phyloP scores from a whole-genome alignment of 2,888 invertebrate species.

The Chrysotoxum bicinctum region DNA sequence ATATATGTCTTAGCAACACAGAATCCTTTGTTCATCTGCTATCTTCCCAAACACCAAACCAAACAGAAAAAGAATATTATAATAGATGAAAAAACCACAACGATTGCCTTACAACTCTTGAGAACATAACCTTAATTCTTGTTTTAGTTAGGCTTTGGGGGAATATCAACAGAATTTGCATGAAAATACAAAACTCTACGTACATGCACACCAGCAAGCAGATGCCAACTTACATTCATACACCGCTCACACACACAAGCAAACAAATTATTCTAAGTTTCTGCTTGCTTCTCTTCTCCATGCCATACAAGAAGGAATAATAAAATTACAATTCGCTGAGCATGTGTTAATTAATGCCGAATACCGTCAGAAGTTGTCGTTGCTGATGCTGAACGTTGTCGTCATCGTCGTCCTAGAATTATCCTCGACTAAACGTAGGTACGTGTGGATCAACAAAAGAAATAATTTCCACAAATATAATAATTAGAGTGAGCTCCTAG shows the following conservation, averaged over 20 bases:
- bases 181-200: constrained; percentile 43
- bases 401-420: constrained; percentile 57
- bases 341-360: constrained; percentile 80
- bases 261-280: constrained; percentile 1
- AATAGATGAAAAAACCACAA: constrained; percentile 3
- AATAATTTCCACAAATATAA: constrained; percentile 59
- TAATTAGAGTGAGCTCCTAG: constrained; percentile 63
- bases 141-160: constrained; percentile 64
- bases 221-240: neutral
- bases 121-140: constrained; percentile 61
- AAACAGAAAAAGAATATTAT: neutral
- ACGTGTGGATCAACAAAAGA: constrained; percentile 13
- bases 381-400: constrained; percentile 72
- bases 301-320: constrained; percentile 73
- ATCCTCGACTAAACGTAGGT: constrained; percentile 20
- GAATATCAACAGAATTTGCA: constrained; percentile 69
- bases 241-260: neutral
- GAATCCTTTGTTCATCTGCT: neutral
- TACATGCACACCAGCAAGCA: neutral
- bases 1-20: neutral
- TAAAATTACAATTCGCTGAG: constrained; percentile 80
- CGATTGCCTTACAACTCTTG: constrained; percentile 26
- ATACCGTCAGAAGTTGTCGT: constrained; percentile 72
- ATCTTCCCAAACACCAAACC: neutral
- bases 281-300: neutral